Evolutionary conservation across 2,113 vertebrate species (phyloP).

Genomic region (Hucho hucho): DNA sequence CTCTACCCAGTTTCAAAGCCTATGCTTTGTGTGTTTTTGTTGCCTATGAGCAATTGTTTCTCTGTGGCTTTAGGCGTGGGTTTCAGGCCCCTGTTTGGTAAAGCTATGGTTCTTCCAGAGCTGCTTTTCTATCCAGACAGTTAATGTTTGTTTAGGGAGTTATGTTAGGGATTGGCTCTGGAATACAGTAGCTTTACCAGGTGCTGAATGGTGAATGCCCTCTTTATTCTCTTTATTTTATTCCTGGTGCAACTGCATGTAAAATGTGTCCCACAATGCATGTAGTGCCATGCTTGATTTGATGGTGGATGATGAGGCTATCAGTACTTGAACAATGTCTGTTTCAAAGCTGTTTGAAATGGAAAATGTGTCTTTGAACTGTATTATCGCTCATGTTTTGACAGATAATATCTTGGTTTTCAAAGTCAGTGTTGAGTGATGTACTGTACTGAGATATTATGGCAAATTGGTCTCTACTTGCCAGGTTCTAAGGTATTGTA

Average conservation of each 20-base stretch:
- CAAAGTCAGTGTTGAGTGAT: slow-evolving; percentile 27
- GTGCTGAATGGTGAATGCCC: slow-evolving; percentile 29
- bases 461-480: background rate
- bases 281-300: slow-evolving; percentile 42
- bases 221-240: slow-evolving; percentile 22
- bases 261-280: slow-evolving; percentile 35
- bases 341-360: background rate
- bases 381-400: background rate
- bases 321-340: slow-evolving; percentile 2
- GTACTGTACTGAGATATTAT: slow-evolving; percentile 12
- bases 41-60: slow-evolving; percentile 43
- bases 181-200: slow-evolving; percentile 42
- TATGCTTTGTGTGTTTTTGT: slow-evolving; percentile 26
- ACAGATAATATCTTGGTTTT: slow-evolving; percentile 6
- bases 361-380: background rate
- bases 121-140: slow-evolving; percentile 2
- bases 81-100: slow-evolving; percentile 15
- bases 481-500: too few species aligned
- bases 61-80: slow-evolving; percentile 23
- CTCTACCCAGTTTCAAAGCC: slow-evolving; percentile 29
- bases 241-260: slow-evolving; percentile 54
- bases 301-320: slow-evolving; percentile 3
- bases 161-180: slow-evolving; percentile 29
- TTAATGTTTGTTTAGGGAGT: background rate
- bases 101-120: slow-evolving; percentile 46